Conservation (phyloP, 2,888 invertebrate species). For the Dorcus hopei region DNA sequence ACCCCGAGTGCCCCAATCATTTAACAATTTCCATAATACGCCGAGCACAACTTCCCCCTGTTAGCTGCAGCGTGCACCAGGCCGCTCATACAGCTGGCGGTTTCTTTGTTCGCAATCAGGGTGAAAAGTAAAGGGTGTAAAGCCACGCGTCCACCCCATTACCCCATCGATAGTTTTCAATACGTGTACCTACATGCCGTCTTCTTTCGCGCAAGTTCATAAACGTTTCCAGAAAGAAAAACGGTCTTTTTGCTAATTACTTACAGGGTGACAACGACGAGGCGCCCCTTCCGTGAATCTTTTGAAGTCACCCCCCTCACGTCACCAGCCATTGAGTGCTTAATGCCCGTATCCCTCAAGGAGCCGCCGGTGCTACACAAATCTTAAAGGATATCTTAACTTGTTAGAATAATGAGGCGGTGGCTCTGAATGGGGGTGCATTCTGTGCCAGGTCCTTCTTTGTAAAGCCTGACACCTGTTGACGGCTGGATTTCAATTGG, state of each 20-base stretch:
- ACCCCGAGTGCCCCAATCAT: too few relatives aligned
- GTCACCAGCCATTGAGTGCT: slow-evolving; percentile 27
- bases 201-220: not conserved
- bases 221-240: too few relatives aligned
- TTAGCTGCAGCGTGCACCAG: slow-evolving; percentile 8
- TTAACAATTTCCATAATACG: too few relatives aligned
- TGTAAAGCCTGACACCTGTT: slow-evolving; percentile 16
- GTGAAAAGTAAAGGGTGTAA: slow-evolving; percentile 28
- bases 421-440: not conserved
- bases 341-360: slow-evolving; percentile 26
- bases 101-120: slow-evolving; percentile 21
- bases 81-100: slow-evolving; percentile 20
- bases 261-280: not conserved
- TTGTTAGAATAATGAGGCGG: not conserved
- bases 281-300: not conserved
- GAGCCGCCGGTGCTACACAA: slow-evolving; percentile 18
- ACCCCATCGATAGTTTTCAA: not conserved
- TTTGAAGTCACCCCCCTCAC: slow-evolving; percentile 12
- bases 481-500: slow-evolving; percentile 3
- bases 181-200: not conserved
- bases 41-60: too few relatives aligned
- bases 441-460: slow-evolving; percentile 6
- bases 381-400: slow-evolving; percentile 9
- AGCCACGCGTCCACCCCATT: slow-evolving; percentile 24
- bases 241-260: not conserved